Base-by-base conservation (phyloP, 2,113 vertebrate genomes). In the Piaya cayana region DNA sequence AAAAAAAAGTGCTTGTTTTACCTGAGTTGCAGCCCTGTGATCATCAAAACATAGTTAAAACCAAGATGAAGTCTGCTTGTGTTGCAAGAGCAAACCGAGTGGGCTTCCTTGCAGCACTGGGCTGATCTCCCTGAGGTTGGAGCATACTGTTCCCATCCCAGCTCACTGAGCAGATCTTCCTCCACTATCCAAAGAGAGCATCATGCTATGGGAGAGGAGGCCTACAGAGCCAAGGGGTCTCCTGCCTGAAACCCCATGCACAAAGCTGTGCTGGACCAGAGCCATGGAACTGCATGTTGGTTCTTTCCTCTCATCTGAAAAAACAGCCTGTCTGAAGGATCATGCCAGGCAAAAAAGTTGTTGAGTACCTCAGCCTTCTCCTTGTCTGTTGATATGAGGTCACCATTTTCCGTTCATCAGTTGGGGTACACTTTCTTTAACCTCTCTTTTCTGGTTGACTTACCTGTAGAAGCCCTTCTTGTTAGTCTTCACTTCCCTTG, bases 141-240 rank as follows among this genome's bases (percentile, higher is more conserved):
- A n/a, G 29, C 34, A 42, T 37, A 50, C 58, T 55, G 20, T 30
- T 81, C 15, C 85, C 37, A 21, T n/a, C 26, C 59, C 7, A 3
- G 27, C 20, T 87, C 22, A 21, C n/a, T 1, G 0, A 70, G 26
- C 1, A 1, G 20, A 8, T 45, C 14, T 20, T 86, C 49, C 29
- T 53, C 58, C 11, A 1, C 43, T 45, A 3, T 55, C 25, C 3
- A 1, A 50, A 65, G 14, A 9, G 8, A 21, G 5, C 4, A 8
- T 25, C 32, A 39, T 69, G 37, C 34, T 64, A 5, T 2, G 1
- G 76, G 37, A 56, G 36, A 43, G 36, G 47, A 60, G 32, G 81
- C 6, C 23, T 32, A 53, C n/a, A 55, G 50, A 27, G n/a, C 37
- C n/a, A 53, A 17, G 17, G 47, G 37, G 1, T 56, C 59, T 75